Evolutionary conservation across 2,113 vertebrate genomes (phyloP), one percentile per base, ranked within the genome.

Genomic region (Natator depressus): DNA sequence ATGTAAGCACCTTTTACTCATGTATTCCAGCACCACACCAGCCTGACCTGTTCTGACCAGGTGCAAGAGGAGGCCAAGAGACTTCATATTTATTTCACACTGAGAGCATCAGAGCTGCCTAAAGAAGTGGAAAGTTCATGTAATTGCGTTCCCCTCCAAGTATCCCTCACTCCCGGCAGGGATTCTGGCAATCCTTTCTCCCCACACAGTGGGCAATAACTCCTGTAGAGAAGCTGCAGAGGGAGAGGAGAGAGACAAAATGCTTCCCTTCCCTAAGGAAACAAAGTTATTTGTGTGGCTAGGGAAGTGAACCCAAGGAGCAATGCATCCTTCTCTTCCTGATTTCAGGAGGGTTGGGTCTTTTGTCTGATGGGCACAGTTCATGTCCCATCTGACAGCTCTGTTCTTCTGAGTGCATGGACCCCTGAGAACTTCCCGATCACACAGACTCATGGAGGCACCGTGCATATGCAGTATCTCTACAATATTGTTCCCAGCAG

Each of bases 401-500:
- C 75, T 27, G 24, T 78, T 78, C 42, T 47, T 46, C 38, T 46
- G 22, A 46, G 38, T 29, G 6, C 75, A 78, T 25, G 24, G 42
- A 5, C n/a, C 25, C 42, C 27, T 14, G 10, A 78, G 25, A 78
- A 78, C 95, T 88, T 22, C 3, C 90, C 50, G 3, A 14, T 10
- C 3, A 0, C 76, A 53, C 50, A 84, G 85, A 87, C 46, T 95
- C 84, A 89, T 79, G 59, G 46, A 94, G 72, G 59, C 95, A 35
- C 25, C n/a, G 11, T 2, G 13, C 76, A 86, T 0, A 0, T 85
- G 91, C 93, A 97, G 89, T 90, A 69, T 69, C 49, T 89, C 88
- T 94, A 55, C 80, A 72, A 82, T 96, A 8, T 96, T 65, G 89
- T 94, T 97, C 95, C 57, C 81, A 80, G 19, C 38, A 1, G 22